A percentile compares a stretch with the other conserved stretches of the same genome.
Evolutionary conservation across 1,140 invertebrate genomes (phyloP).

Genomic region (Heliconius eleuchia): DNA sequence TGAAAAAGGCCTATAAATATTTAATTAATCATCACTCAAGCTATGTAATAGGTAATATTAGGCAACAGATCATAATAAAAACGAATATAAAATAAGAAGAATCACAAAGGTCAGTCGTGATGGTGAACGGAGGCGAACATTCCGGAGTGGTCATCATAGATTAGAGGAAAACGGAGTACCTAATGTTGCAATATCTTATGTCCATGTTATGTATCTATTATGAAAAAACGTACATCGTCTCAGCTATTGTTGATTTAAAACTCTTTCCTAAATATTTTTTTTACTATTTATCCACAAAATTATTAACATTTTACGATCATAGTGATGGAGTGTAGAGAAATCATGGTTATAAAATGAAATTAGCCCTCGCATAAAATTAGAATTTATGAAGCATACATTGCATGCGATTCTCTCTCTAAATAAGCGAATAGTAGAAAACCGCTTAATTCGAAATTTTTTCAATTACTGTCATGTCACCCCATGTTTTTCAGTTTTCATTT

Average conservation of each 20-base stretch:
- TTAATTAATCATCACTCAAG: slow-evolving; percentile 10
- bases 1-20: slow-evolving; percentile 1
- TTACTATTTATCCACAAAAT: too few species aligned
- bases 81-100: slow-evolving; percentile 15
- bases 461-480: too few species aligned
- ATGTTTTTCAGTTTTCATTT: too few species aligned
- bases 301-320: too few species aligned
- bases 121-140: slow-evolving; percentile 34
- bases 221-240: background rate
- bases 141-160: background rate
- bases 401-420: too few species aligned
- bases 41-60: slow-evolving; percentile 12
- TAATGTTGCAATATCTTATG: background rate
- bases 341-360: too few species aligned
- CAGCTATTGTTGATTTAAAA: background rate
- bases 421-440: too few species aligned
- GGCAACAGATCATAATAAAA: slow-evolving; percentile 6
- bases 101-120: slow-evolving; percentile 41
- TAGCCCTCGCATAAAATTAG: too few species aligned
- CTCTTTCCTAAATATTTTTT: background rate
- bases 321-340: too few species aligned
- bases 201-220: background rate
- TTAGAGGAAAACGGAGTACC: background rate
- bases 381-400: too few species aligned
- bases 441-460: too few species aligned